Evolutionary conservation across 2,113 vertebrate genomes (phyloP), one percentile per base, ranked within the genome.

Genomic region (Vulpes ferrilata): DNA sequence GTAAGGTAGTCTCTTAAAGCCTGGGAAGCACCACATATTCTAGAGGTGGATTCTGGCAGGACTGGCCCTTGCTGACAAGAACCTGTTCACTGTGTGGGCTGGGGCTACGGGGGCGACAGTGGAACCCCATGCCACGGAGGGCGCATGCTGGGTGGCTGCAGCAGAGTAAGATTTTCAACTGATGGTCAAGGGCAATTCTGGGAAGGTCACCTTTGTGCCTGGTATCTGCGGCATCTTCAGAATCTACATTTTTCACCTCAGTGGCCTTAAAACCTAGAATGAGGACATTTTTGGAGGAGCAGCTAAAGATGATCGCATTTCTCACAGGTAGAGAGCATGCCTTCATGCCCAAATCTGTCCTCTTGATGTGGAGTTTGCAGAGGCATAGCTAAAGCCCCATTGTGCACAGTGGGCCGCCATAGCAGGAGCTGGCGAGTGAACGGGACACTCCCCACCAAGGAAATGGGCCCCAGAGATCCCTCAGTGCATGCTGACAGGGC

Each of bases 371-470:
- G 11, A 32, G 43, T 8, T 12, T 32, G 0, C 0, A 0, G 5
- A 27, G 4, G 20, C 69, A 22, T 0, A 65, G 81, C 12, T 2
- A 1, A 7, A 17, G 62, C 55, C 38, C 78, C 5, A 2, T 43
- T 1, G 9, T 27, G 67, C 35, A 55, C 22, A 22, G 59, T 4
- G 5, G 64, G 15, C 8, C 1, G 62, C 62, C 32, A 3, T 0
- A 2, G 27, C 38, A 17, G 53, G 20, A 7, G 51, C 51, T 23
- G 7, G n/a, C 0, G 2, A 83, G 30, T 1, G 30, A 83, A 38
- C 0, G 0, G 1, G 5, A n/a, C 1, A 1, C 30, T 23, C n/a
- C 23, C 17, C 64, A 71, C 7, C 32, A 11, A 88, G n/a, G 16
- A 65, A 38, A 30, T 0, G 2, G 43, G 76, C 15, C 55, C 59